Conservation (phyloP, 2,797 vertebrate species). For the Argyrosomus regius region DNA sequence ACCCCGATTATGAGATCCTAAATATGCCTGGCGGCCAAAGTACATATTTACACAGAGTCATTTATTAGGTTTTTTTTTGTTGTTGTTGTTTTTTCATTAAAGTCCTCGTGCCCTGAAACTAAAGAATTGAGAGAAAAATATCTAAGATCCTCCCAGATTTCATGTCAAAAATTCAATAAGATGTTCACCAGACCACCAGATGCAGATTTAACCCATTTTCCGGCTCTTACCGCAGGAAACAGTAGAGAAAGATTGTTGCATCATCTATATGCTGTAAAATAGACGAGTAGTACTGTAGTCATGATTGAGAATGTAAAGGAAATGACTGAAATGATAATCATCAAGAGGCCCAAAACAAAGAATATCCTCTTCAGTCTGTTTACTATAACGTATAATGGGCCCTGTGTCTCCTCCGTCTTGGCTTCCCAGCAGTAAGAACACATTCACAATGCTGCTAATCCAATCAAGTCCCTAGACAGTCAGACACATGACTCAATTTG, state of each 20-base stretch:
- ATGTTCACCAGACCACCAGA: background rate
- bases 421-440: conserved; percentile 38
- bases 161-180: background rate
- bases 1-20: background rate
- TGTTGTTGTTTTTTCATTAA: background rate
- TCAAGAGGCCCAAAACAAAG: conserved; percentile 5
- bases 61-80: background rate
- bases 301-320: conserved; percentile 9
- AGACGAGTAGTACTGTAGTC: background rate
- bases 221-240: background rate
- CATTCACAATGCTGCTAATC: conserved; percentile 30
- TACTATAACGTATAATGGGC: conserved; percentile 19
- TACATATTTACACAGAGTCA: background rate
- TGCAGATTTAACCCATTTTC: background rate
- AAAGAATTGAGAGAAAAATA: background rate
- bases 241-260: background rate
- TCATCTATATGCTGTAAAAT: background rate
- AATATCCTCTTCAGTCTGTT: background rate
- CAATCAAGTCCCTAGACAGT: conserved; percentile 28
- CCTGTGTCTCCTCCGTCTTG: conserved; percentile 18
- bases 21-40: conserved; percentile 1
- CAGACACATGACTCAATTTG: conserved; percentile 8
- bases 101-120: background rate
- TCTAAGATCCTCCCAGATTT: background rate
- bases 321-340: conserved; percentile 10